phyloP scores from a whole-genome alignment of 23 tunicate genomes.

The Halocynthia roretzi region DNA sequence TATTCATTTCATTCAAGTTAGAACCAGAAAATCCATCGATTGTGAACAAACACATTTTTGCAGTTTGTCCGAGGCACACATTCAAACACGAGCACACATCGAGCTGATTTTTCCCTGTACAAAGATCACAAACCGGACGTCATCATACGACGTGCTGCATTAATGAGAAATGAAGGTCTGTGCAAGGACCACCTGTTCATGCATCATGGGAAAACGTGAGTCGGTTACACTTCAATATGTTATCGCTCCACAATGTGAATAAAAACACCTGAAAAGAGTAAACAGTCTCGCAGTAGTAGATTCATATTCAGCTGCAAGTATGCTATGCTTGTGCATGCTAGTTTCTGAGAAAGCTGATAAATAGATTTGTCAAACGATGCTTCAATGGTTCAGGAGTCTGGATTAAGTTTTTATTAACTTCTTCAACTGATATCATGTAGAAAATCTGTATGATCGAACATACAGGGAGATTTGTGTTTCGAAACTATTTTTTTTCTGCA shows the following conservation, averaged over 20 bases:
- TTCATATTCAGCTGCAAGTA: no score
- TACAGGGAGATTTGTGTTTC: no score
- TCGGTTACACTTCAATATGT: not conserved
- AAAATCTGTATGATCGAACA: no score
- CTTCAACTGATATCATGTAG: no score
- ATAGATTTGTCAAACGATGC: no score
- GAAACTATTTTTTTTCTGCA: no score
- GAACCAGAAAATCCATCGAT: no score
- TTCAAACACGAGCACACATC: conserved; percentile 50
- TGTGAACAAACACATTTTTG: not conserved
- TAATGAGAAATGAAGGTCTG: conserved; percentile 62
- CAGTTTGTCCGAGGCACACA: conserved; percentile 68
- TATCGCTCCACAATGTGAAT: not conserved
- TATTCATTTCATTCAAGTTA: no score
- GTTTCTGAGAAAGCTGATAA: no score
- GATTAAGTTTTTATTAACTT: no score
- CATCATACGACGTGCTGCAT: conserved; percentile 33
- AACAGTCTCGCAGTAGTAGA: not conserved
- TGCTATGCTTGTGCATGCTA: no score
- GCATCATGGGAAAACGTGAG: conserved; percentile 75
- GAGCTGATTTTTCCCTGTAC: conserved; percentile 46
- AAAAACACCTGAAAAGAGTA: not conserved
- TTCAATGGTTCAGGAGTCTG: no score
- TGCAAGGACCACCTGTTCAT: conserved; percentile 63
- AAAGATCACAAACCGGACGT: conserved; percentile 71